Conservation (phyloP, 2,113 vertebrate genomes). For the Phyllostomus discolor region DNA sequence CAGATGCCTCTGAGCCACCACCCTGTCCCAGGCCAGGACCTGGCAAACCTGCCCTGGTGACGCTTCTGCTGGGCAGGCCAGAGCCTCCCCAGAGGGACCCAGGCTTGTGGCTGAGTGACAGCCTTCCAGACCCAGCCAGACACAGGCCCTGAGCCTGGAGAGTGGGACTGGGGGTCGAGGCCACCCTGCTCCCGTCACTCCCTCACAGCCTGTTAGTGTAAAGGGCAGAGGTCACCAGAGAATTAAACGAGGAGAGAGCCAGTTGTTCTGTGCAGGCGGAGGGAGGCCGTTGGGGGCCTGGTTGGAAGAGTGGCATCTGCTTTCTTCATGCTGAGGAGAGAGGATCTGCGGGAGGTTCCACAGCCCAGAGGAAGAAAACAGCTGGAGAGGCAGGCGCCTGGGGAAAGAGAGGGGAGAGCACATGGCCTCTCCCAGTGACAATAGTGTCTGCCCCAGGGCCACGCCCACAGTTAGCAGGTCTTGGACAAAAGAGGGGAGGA, state of each 20-base stretch:
- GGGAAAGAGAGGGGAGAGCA: neutral
- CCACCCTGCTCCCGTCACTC: neutral
- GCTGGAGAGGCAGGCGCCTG: neutral
- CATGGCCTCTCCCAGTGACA: neutral
- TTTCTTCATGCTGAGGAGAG: neutral
- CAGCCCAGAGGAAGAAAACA: neutral
- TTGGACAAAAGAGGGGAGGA: neutral
- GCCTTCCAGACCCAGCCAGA: neutral
- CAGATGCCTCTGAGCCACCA: neutral
- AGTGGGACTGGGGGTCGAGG: neutral
- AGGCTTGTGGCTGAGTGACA: neutral
- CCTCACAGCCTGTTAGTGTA: neutral
- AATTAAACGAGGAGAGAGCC: neutral
- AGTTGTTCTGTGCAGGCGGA: neutral
- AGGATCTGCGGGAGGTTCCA: neutral
- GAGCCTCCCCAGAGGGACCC: neutral
- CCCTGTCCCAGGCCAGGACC: neutral
- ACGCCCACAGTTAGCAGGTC: neutral
- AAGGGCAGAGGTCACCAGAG: neutral
- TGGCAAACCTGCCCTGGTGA: neutral
- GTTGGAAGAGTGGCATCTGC: neutral
- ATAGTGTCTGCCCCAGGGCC: neutral
- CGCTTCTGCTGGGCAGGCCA: neutral
- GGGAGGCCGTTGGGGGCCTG: neutral
- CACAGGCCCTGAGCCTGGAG: neutral